These are phyloP conservation scores for Tanytarsus gracilentus DNA, from an alignment of 2,888 invertebrate genomes.

Conservation along the genomic window DNA sequence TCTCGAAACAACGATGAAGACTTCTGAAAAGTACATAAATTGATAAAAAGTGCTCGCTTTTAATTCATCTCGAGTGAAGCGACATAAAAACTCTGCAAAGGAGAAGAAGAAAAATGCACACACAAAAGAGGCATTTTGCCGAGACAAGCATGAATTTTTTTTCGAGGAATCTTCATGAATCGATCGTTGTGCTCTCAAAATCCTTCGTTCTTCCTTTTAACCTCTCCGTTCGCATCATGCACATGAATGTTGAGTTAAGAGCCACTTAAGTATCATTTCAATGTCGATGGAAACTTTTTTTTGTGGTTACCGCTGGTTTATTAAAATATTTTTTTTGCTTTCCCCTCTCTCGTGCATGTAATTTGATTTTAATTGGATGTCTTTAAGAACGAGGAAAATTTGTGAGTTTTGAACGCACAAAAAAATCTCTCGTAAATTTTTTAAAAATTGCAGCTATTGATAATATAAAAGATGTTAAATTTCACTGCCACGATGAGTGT, in stretches of 20 bases:
- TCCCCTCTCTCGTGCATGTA: neutral
- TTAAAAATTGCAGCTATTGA: neutral
- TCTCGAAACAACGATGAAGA: too few relatives aligned
- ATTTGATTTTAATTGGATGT: slow-evolving; percentile 26
- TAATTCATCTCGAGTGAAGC: too few relatives aligned
- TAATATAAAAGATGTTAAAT: too few relatives aligned
- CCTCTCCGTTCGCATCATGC: neutral
- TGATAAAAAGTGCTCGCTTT: too few relatives aligned
- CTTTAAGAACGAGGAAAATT: neutral
- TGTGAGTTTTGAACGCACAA: neutral
- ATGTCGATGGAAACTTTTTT: too few relatives aligned
- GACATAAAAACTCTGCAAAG: neutral
- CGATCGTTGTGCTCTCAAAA: neutral
- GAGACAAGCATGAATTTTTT: too few relatives aligned
- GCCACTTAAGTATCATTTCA: slow-evolving; percentile 22
- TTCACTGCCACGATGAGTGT: too few relatives aligned
- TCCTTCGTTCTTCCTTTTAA: neutral
- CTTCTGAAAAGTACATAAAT: too few relatives aligned
- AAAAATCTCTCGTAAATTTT: neutral
- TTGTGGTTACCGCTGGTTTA: neutral
- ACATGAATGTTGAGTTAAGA: slow-evolving; percentile 7
- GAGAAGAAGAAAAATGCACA: neutral
- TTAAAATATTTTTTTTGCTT: neutral
- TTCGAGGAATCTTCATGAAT: too few relatives aligned
- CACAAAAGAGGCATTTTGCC: too few relatives aligned